Evolutionary conservation across 1,140 invertebrate species (phyloP).

Genomic region (Asbolus verrucosus): DNA sequence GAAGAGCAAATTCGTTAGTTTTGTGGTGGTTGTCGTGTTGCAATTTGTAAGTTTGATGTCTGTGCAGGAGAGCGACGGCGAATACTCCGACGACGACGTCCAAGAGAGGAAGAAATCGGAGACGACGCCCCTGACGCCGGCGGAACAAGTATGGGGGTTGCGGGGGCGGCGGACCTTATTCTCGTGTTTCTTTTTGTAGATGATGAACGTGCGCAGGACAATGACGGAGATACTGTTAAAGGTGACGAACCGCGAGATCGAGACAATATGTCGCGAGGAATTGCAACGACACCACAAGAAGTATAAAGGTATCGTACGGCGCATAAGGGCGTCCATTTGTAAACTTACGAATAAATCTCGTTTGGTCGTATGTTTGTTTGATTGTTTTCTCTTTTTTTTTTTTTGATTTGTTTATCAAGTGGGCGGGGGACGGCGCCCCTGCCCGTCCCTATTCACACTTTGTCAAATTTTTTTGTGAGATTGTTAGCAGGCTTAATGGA

Average conservation of each 20-base stretch:
- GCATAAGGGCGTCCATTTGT: constrained; percentile 7
- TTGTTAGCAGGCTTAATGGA: constrained; percentile 58
- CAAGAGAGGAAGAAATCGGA: constrained; percentile 29
- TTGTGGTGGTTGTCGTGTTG: constrained; percentile 19
- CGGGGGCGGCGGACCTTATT: constrained; percentile 4
- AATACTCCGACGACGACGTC: constrained; percentile 57
- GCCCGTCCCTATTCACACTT: neutral
- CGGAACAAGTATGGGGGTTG: constrained; percentile 64
- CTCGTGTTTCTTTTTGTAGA: constrained; percentile 71
- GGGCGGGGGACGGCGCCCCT: neutral
- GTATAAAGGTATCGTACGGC: constrained; percentile 63
- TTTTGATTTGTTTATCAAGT: too few relatives aligned
- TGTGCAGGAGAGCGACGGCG: constrained; percentile 63
- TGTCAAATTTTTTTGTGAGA: constrained; percentile 46
- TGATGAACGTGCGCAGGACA: constrained; percentile 86
- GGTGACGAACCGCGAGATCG: constrained; percentile 92
- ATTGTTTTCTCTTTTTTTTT: constrained; percentile 34
- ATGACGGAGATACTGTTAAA: constrained; percentile 94
- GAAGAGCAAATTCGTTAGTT: constrained; percentile 88
- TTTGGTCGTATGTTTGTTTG: constrained; percentile 18
- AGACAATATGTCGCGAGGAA: constrained; percentile 82
- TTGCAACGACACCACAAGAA: constrained; percentile 68
- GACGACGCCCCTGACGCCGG: constrained; percentile 56
- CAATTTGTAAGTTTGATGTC: constrained; percentile 19
- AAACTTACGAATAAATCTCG: constrained; percentile 25